Conservation (phyloP, 2,113 vertebrate species). For the Urocolius indicus region DNA sequence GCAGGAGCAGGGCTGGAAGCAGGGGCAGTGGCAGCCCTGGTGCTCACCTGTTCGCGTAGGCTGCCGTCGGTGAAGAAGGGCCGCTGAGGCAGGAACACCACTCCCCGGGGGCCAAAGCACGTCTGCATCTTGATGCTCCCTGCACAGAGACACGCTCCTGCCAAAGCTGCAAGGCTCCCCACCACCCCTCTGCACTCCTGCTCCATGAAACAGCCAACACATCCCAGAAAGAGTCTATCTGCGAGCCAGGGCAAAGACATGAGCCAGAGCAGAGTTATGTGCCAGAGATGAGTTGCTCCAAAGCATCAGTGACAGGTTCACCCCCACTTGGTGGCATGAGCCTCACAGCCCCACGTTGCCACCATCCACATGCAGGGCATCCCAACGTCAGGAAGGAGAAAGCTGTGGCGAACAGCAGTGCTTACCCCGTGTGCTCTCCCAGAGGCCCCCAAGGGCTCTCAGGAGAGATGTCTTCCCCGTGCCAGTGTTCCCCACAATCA, state of each 20-base stretch:
- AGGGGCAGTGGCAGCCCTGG: neutral
- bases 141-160: slow-evolving; percentile 55
- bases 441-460: slow-evolving; percentile 89
- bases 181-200: neutral
- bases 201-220: neutral
- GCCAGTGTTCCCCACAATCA: slow-evolving; percentile 94
- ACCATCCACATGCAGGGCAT: neutral
- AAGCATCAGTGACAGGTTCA: neutral
- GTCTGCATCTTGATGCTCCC: slow-evolving; percentile 88
- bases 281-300: neutral
- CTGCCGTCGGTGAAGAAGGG: slow-evolving; percentile 95
- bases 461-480: slow-evolving; percentile 94
- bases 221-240: neutral
- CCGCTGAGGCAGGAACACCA: slow-evolving; percentile 93
- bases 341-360: neutral
- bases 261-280: neutral
- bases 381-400: neutral
- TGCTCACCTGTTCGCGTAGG: slow-evolving; percentile 91
- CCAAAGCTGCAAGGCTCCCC: neutral
- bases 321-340: neutral
- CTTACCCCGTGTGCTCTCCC: slow-evolving; percentile 87
- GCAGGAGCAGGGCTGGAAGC: neutral
- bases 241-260: neutral
- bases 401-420: neutral
- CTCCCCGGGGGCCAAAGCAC: slow-evolving; percentile 92